phyloP scores from a whole-genome alignment of 2,888 invertebrate species.

The Apotomis betuletana region DNA sequence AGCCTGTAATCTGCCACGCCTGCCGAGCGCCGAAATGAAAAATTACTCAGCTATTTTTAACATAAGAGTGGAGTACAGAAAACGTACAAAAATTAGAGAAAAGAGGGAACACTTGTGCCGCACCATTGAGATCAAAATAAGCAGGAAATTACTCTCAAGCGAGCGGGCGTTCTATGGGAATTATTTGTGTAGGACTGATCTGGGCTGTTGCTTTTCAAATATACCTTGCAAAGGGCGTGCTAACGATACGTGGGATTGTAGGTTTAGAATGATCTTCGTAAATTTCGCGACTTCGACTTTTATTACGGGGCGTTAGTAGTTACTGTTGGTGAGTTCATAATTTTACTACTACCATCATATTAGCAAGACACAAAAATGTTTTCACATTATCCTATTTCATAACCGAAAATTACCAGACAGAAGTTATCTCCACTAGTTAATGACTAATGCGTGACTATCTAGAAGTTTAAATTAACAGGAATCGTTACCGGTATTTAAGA shows the following conservation, averaged over 20 bases:
- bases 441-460: too few relatives aligned
- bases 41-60: conserved; percentile 82
- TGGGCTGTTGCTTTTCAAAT: conserved; percentile 78
- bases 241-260: conserved; percentile 66
- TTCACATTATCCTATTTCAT: too few relatives aligned
- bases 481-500: too few relatives aligned
- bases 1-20: conserved; percentile 82
- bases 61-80: conserved; percentile 78
- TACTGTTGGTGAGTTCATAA: not conserved
- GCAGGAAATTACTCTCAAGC: conserved; percentile 79
- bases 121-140: conserved; percentile 83
- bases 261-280: conserved; percentile 54
- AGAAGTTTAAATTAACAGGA: too few relatives aligned
- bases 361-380: not conserved
- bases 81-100: conserved; percentile 83
- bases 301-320: not conserved
- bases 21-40: conserved; percentile 81
- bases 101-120: conserved; percentile 81
- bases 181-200: conserved; percentile 79
- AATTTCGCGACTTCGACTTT: too few relatives aligned
- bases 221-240: conserved; percentile 63
- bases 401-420: too few relatives aligned
- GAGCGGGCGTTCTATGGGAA: conserved; percentile 65
- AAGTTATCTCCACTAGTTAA: too few relatives aligned
- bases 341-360: too few relatives aligned